These are phyloP conservation scores for Phyto melanocephala DNA, from an alignment of 2,888 invertebrate genomes.

Conservation along the genomic window DNA sequence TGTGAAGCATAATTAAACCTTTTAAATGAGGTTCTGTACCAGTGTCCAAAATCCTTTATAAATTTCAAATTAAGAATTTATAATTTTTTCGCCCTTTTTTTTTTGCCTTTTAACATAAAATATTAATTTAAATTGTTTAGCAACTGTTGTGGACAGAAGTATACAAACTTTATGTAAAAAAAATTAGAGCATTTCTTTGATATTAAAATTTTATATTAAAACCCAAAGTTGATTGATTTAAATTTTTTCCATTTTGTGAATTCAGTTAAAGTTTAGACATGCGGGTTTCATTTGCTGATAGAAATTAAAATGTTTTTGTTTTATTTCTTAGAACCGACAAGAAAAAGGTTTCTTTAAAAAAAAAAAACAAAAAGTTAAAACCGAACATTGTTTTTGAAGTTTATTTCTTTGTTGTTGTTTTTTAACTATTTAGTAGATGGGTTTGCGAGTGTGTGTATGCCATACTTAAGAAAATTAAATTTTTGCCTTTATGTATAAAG, in stretches of 20 bases:
- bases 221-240: conserved; percentile 41
- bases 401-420: background rate
- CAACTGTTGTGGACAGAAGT: background rate
- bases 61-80: no score
- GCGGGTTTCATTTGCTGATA: background rate
- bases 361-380: conserved; percentile 7
- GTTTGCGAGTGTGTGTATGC: background rate
- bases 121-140: background rate
- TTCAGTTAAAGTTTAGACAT: conserved; percentile 18
- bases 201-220: conserved; percentile 33
- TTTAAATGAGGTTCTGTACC: no score
- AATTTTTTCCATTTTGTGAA: background rate
- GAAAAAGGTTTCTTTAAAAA: background rate
- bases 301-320: background rate
- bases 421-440: background rate
- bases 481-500: background rate
- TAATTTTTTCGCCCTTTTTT: no score
- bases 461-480: background rate
- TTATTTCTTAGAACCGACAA: background rate
- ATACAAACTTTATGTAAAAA: background rate
- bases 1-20: no score
- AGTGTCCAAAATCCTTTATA: no score
- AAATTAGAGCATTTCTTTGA: conserved; percentile 1
- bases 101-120: background rate
- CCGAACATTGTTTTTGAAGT: conserved; percentile 16